Base-by-base conservation (phyloP, 1,140 invertebrate genomes). In the Steinernema khuongi region DNA sequence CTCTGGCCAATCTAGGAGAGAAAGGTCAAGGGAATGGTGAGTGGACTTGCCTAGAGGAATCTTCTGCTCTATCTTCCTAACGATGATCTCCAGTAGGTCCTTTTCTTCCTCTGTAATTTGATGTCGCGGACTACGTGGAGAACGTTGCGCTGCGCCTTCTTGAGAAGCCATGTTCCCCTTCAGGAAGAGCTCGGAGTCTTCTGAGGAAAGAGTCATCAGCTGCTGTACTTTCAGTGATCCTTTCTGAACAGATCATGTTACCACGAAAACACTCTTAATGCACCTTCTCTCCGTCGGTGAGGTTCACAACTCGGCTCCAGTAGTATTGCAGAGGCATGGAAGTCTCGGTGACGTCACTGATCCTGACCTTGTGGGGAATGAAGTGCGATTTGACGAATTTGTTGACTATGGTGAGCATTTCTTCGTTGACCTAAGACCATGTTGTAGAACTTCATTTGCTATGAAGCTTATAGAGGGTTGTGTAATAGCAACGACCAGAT, bases 1-100 rank as follows among this genome's bases (percentile, higher is more conserved):
- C 26, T 76, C 75, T 19, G 75, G 72, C 75, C 75, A 76, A 32
- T 76, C 75, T 76, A 1, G 33, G 26, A n/a, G 31, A 36, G 17
- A 72, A 18, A 31, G 11, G 17, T 11, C n/a, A 18, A n/a, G 26
- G 18, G 14, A 72, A n/a, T 67, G 17, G 19, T 1, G n/a, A 26
- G 22, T 11, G 7, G 14, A 66, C 71, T 29, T 4, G 66, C 71
- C 71, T 18, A 72, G 30, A 50, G 71, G 44, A 31, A 31, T 67
- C n/a, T 32, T 18, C 22, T 66, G 31, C 22, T 66, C 19, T 26
- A 72, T 72, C 26, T 72, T 72, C 22, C 30, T 30, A 11, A 72
- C 28, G 0, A 72, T 44, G 28, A 72, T 60, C 4, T 60, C 50
- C 50, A 60, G 50, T 4, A 60, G 19, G 50, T 60, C 50, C 22